Percentiles rank a stretch among this genome's conserved stretches.
These are phyloP conservation scores for Oreonectes daqikongensis DNA, from an alignment of 2,797 vertebrate genomes.

Conservation along the genomic window DNA sequence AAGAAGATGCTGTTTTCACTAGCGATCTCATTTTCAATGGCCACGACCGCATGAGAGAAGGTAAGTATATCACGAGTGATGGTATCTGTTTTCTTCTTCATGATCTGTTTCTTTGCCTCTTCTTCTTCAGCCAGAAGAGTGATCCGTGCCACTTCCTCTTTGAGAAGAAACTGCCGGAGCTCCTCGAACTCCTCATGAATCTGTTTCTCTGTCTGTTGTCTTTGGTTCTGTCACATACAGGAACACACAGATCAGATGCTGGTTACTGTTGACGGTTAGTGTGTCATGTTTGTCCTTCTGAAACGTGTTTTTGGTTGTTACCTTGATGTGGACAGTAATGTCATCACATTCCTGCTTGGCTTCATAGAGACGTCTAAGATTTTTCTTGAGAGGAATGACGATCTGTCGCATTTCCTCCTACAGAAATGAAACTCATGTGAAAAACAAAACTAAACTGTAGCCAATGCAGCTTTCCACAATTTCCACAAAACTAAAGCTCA, in stretches of 20 bases:
- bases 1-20: slow-evolving; percentile 70
- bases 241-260: neutral
- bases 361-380: slow-evolving; percentile 76
- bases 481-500: no score
- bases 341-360: slow-evolving; percentile 81
- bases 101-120: slow-evolving; percentile 71
- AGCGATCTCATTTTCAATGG: slow-evolving; percentile 75
- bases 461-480: no score
- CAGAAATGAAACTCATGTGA: neutral
- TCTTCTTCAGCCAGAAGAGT: slow-evolving; percentile 69
- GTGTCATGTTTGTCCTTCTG: slow-evolving; percentile 21
- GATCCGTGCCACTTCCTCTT: slow-evolving; percentile 69
- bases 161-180: slow-evolving; percentile 71
- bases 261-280: neutral
- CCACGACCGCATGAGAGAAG: slow-evolving; percentile 75
- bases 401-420: slow-evolving; percentile 74
- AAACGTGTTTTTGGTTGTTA: slow-evolving; percentile 64
- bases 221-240: slow-evolving; percentile 70
- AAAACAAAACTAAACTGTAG: no score
- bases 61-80: slow-evolving; percentile 75
- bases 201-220: slow-evolving; percentile 72
- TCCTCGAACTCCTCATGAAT: slow-evolving; percentile 73
- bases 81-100: slow-evolving; percentile 73
- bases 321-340: slow-evolving; percentile 80
- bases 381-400: slow-evolving; percentile 76